Evolutionary conservation across 2,797 vertebrate species (phyloP), one percentile per base, ranked within the genome.

Genomic region (Muscicapa comitata): DNA sequence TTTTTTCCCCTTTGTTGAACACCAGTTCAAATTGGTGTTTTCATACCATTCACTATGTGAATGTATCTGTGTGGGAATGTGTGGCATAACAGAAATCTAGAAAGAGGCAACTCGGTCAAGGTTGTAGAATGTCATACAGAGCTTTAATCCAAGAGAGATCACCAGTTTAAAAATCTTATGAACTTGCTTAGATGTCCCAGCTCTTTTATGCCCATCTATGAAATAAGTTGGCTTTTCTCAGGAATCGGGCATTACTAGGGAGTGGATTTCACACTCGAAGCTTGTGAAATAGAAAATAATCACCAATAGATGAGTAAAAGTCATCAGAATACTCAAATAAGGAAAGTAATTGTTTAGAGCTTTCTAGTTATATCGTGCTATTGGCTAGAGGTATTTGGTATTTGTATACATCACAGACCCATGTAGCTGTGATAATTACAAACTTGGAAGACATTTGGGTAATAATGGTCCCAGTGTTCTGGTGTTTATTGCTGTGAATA

Each of bases 161-260:
- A 75, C 7, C 9, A 5, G 8, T 75, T 86, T 31, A 50, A 51
- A 81, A 59, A 47, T 8, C 16, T 29, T 43, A 48, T 1, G 3
- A 16, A 26, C 10, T 58, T 83, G 9, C 31, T 55, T 11, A 33
- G 29, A 24, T 7, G 38, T 86, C 26, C 26, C 14, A 84, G 6
- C 2, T 61, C 11, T 47, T 89, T 75, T 79, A 31, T 25, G 6
- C 5, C 35, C 35, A 37, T 0, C 16, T 47, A 11, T 62, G 24
- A 87, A 75, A 51, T 21, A 53, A 54, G 1, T 24, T 48, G n/a
- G 13, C n/a, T 68, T 75, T 68, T 82, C 38, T 26, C 47, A 45
- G 21, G 31, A 67, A 38, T 1, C 1, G 0, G 57, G 11, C 3
- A 29, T 26, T 42, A 9, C 11, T 68, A 38, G 11, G 15, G 13